Conservation (phyloP, 2,888 invertebrate genomes). For the Cerceris ruficornis region DNA sequence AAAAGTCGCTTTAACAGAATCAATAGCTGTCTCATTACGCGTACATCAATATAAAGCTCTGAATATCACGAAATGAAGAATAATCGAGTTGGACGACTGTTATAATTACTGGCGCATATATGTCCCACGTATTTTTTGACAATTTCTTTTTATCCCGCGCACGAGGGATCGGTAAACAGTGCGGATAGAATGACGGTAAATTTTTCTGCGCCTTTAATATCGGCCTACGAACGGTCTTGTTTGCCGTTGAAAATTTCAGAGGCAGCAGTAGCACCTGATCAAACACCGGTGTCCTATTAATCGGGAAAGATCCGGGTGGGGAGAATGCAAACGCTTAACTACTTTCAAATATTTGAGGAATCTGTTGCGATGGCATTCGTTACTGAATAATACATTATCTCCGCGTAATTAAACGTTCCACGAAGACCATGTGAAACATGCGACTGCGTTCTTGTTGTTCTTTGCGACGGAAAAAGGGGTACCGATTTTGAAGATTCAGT, state of each 20-base stretch:
- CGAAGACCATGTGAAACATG: conserved; percentile 33
- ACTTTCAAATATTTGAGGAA: conserved; percentile 55
- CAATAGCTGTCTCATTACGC: too few relatives aligned
- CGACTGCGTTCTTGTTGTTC: conserved; percentile 2
- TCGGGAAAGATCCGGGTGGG: conserved; percentile 19
- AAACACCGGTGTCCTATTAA: conserved; percentile 51
- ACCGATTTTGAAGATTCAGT: neutral
- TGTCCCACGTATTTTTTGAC: neutral
- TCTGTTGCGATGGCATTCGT: conserved; percentile 28
- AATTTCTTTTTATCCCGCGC: conserved; percentile 3
- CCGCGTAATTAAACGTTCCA: conserved; percentile 34
- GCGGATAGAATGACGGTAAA: conserved; percentile 22
- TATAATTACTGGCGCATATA: too few relatives aligned
- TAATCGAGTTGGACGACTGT: too few relatives aligned
- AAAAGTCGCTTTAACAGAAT: too few relatives aligned
- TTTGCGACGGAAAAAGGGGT: neutral
- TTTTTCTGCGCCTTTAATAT: conserved; percentile 23
- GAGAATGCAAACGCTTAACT: conserved; percentile 21
- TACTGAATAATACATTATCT: conserved; percentile 36
- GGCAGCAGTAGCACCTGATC: conserved; percentile 41
- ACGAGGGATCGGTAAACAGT: conserved; percentile 28
- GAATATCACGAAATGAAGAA: too few relatives aligned
- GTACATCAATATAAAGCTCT: too few relatives aligned
- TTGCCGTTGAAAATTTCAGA: conserved; percentile 45
- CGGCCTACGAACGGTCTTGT: conserved; percentile 13